Evolutionary conservation across 2,113 vertebrate genomes (phyloP), one percentile per base, ranked within the genome.

Genomic region (Thunnus maccoyii): DNA sequence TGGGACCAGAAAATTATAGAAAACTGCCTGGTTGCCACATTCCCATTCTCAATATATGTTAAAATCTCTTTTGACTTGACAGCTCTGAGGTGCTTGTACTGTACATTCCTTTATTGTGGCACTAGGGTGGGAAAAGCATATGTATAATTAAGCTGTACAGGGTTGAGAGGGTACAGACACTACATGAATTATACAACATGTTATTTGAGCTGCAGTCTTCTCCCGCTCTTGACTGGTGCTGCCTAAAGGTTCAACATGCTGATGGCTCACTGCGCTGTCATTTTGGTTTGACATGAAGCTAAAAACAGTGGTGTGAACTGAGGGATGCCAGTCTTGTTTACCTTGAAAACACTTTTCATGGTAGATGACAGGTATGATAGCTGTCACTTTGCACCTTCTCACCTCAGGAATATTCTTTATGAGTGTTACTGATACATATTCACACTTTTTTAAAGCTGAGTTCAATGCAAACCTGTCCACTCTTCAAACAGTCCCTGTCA

Each of bases 111-210:
- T 47, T 58, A 64, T 61, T 47, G 47, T 46, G 13, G 12, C 72
- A 47, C 1, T 30, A 60, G 47, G 14, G 27, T 52, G 57, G 50
- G 57, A 77, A 62, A 70, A 70, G 65, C 1, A 5, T 52, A 88
- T 91, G 69, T 77, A 87, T 88, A 81, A 90, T 88, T 89, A 57
- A 89, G 57, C 18, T 48, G 78, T 65, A 44, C 16, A 47, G 78
- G 78, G 65, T 88, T 84, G 73, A 85, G 72, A 86, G 82, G 82
- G 74, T 82, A 82, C 63, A 91, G 88, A 86, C 87, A 86, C 72
- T 55, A 69, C 62, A 91, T 91, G 27, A 89, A 91, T 91, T 88
- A 92, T 90, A 82, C 65, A 92, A 52, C 32, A 56, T 56, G 72
- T 66, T 89, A 76, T 88, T 83, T 89, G 67, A 89, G 78, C 57